These are phyloP conservation scores for Crossaster papposus DNA, from an alignment of 53 echinoderm and acorn worm species.

Conservation along the genomic window DNA sequence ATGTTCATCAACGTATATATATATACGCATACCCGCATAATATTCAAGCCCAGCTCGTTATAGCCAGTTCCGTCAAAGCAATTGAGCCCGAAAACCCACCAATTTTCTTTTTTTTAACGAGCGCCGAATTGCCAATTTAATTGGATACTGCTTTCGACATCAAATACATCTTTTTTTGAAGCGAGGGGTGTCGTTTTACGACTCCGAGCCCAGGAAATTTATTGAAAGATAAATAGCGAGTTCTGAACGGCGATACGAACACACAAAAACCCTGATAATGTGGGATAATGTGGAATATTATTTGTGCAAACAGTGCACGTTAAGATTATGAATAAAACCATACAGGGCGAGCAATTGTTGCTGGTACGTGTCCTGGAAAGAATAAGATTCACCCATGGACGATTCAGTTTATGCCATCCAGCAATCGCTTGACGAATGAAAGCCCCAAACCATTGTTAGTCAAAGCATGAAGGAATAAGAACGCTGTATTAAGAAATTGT, in stretches of 20 bases:
- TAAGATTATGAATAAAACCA: neutral
- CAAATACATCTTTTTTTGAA: neutral
- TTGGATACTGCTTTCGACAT: neutral
- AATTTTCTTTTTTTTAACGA: slow-evolving; percentile 5
- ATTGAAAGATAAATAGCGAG: neutral
- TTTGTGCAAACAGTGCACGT: neutral
- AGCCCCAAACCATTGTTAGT: too few species aligned
- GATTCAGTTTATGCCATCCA: neutral
- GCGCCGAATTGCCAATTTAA: neutral
- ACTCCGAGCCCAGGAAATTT: neutral
- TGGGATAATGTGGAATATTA: neutral
- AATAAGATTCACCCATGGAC: neutral
- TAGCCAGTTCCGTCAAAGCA: neutral
- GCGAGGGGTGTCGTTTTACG: neutral
- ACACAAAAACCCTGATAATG: neutral
- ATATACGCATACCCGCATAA: neutral
- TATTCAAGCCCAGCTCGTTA: slow-evolving; percentile 20
- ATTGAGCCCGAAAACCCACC: neutral
- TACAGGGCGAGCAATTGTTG: neutral
- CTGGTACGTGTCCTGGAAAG: neutral
- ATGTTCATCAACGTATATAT: neutral
- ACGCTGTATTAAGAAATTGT: too few species aligned
- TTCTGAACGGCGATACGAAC: neutral
- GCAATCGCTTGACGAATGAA: too few species aligned
- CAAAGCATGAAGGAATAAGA: too few species aligned